These are phyloP conservation scores for Trachelus iudaicus DNA, from an alignment of 2,888 invertebrate species.

Conservation along the genomic window DNA sequence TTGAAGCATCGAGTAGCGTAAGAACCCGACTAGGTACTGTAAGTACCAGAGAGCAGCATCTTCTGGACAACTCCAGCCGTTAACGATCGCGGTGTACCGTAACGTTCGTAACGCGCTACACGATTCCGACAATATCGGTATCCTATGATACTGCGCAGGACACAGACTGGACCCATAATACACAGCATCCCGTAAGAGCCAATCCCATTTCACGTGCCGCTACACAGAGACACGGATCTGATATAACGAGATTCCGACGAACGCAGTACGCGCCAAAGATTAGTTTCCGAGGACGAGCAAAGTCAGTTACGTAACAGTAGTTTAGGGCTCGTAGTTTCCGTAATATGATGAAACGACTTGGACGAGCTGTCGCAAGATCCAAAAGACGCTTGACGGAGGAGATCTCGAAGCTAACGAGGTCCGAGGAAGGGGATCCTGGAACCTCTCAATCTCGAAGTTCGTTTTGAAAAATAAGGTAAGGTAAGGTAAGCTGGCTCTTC, in stretches of 20 bases:
- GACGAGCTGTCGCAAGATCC: background rate
- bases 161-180: background rate
- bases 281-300: background rate
- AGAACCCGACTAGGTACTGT: constrained; percentile 27
- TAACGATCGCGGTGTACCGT: constrained; percentile 51
- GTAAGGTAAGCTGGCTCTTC: background rate
- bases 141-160: background rate
- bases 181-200: background rate
- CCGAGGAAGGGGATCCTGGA: background rate
- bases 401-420: background rate
- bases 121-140: constrained; percentile 39
- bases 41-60: constrained; percentile 37
- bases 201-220: background rate
- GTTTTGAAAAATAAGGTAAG: background rate
- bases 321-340: background rate
- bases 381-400: background rate
- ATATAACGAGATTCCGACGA: background rate
- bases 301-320: background rate
- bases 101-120: constrained; percentile 36
- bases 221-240: background rate
- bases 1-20: constrained; percentile 34
- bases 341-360: background rate
- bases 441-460: background rate
- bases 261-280: background rate
- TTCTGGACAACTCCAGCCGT: constrained; percentile 39